Percentiles rank a stretch among this genome's conserved stretches.
These are phyloP conservation scores for Merluccius polli DNA, from an alignment of 2,797 vertebrate species.

Conservation along the genomic window DNA sequence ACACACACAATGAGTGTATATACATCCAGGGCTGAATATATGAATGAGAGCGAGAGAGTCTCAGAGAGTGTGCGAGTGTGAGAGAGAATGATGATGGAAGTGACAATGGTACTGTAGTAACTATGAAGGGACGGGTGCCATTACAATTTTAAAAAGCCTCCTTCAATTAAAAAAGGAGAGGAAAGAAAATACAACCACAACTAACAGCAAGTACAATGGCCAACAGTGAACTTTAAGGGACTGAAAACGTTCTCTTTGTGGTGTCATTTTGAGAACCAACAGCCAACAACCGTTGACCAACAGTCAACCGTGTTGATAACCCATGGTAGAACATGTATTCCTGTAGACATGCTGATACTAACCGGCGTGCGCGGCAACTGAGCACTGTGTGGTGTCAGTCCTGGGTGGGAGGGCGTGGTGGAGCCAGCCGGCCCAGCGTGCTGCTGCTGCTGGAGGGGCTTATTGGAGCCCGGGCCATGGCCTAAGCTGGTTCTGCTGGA, in stretches of 20 bases:
- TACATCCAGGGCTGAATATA: not conserved
- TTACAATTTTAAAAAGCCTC: too few species aligned
- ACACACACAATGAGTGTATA: not conserved
- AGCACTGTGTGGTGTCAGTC: slow-evolving; percentile 71
- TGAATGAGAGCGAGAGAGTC: not conserved
- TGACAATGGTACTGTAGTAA: not conserved
- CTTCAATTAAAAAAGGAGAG: too few species aligned
- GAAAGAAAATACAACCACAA: too few species aligned
- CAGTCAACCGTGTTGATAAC: too few species aligned
- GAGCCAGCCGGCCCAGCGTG: slow-evolving; percentile 69
- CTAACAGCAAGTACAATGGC: too few species aligned
- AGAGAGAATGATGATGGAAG: not conserved
- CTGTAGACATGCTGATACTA: slow-evolving; percentile 55
- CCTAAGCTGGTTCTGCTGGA: slow-evolving; percentile 71
- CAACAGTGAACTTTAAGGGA: too few species aligned
- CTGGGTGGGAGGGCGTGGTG: slow-evolving; percentile 70
- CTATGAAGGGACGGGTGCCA: too few species aligned
- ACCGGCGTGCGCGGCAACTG: slow-evolving; percentile 92
- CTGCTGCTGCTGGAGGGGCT: slow-evolving; percentile 75
- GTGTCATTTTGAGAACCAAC: too few species aligned
- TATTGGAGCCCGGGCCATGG: slow-evolving; percentile 71
- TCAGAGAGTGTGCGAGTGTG: not conserved
- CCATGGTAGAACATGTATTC: not conserved
- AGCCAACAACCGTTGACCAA: too few species aligned
- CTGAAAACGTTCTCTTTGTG: not conserved